Evolutionary conservation across 2,888 invertebrate species (phyloP).

Genomic region (Apotomis turbidana): DNA sequence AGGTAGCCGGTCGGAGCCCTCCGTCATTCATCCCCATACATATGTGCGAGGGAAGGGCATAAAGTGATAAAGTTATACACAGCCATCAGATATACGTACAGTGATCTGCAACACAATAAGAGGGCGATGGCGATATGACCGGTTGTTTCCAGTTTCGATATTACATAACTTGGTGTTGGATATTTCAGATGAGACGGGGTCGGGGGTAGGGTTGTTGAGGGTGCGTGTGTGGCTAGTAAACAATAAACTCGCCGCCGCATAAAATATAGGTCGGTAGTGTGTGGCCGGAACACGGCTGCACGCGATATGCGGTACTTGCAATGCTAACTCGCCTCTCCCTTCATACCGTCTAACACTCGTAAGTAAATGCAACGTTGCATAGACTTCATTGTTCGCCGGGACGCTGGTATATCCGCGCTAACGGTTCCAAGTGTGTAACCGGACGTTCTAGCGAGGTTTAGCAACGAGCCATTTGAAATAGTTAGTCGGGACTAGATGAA

Average conservation of each 20-base stretch:
- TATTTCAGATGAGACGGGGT: slow-evolving; percentile 48
- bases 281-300: slow-evolving; percentile 66
- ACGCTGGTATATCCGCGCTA: slow-evolving; percentile 43
- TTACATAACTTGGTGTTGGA: slow-evolving; percentile 44
- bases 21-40: slow-evolving; percentile 57
- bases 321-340: slow-evolving; percentile 42
- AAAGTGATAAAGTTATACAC: slow-evolving; percentile 11
- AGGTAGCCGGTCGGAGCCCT: slow-evolving; percentile 68
- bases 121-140: slow-evolving; percentile 21
- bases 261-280: slow-evolving; percentile 82
- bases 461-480: slow-evolving; percentile 16
- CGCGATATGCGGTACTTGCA: slow-evolving; percentile 62
- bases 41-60: slow-evolving; percentile 43
- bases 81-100: background rate
- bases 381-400: slow-evolving; percentile 57
- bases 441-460: slow-evolving; percentile 37
- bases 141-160: slow-evolving; percentile 12
- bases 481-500: slow-evolving; percentile 28
- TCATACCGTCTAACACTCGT: slow-evolving; percentile 46
- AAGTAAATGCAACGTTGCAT: slow-evolving; percentile 59
- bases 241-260: slow-evolving; percentile 75
- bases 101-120: slow-evolving; percentile 18
- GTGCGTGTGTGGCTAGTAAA: slow-evolving; percentile 71
- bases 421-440: slow-evolving; percentile 34
- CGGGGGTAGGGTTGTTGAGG: slow-evolving; percentile 50